These are phyloP conservation scores for Acropora yongei DNA, from an alignment of 64 coral and sea anemone genomes.

Conservation along the genomic window DNA sequence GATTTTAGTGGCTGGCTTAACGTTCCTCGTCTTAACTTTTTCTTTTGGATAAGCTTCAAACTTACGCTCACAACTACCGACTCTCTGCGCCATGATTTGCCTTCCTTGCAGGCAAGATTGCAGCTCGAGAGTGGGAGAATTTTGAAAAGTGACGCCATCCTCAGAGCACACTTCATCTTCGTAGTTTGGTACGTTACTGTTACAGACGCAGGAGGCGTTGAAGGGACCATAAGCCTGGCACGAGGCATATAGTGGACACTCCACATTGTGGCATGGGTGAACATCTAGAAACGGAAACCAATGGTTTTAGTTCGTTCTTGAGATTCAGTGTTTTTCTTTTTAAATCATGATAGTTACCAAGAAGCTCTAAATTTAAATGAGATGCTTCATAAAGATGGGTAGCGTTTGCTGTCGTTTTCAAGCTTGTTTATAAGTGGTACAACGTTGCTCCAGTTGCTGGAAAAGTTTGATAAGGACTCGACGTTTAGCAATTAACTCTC, in stretches of 20 bases:
- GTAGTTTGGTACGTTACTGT: slow-evolving; percentile 4
- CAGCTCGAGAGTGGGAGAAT: slow-evolving; percentile 36
- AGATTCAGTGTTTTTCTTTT: too few species aligned
- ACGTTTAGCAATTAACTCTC: too few species aligned
- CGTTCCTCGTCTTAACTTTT: neutral
- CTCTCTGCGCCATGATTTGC: slow-evolving; percentile 31
- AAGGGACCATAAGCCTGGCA: slow-evolving; percentile 55
- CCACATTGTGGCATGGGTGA: slow-evolving; percentile 49
- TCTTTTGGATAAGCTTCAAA: neutral
- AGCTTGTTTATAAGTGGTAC: too few species aligned
- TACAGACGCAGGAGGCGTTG: slow-evolving; percentile 64
- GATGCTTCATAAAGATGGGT: too few species aligned
- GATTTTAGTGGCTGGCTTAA: too few species aligned
- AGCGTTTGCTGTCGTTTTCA: too few species aligned
- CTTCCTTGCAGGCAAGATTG: slow-evolving; percentile 34
- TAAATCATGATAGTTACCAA: too few species aligned
- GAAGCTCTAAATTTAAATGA: too few species aligned
- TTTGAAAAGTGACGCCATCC: slow-evolving; percentile 63
- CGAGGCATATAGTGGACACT: slow-evolving; percentile 42
- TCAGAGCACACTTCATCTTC: slow-evolving; percentile 61
- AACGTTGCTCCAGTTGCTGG: too few species aligned
- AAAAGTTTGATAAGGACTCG: too few species aligned
- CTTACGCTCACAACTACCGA: slow-evolving; percentile 73
- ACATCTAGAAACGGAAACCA: slow-evolving; percentile 41
- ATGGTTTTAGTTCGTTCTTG: too few species aligned